Evolutionary conservation across 2,888 invertebrate species (phyloP).

Genomic region (Lithophane ornitopus): DNA sequence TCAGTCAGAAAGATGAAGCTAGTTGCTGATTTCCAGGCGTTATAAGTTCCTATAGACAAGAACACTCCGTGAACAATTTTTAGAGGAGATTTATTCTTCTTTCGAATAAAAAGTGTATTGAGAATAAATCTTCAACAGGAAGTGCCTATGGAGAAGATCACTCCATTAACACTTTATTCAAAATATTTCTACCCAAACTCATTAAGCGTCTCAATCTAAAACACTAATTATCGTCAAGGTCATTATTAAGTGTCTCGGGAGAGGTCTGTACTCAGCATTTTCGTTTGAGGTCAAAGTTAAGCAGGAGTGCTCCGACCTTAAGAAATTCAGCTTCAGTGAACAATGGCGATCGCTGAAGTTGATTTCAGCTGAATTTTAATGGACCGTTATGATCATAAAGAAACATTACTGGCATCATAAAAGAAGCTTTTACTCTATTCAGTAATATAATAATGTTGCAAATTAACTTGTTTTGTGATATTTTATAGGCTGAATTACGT

Average conservation of each 20-base stretch:
- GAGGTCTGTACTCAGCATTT: slow-evolving; percentile 31
- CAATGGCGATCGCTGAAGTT: slow-evolving; percentile 37
- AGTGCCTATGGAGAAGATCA: too few relatives aligned
- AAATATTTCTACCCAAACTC: not conserved
- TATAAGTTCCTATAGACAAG: too few relatives aligned
- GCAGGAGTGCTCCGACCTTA: slow-evolving; percentile 18
- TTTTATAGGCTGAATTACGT: not conserved
- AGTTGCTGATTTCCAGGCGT: not conserved
- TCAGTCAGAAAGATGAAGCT: not conserved
- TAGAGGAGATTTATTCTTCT: too few relatives aligned
- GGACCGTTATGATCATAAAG: slow-evolving; percentile 3
- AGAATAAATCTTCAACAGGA: too few relatives aligned
- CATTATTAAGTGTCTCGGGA: slow-evolving; percentile 19
- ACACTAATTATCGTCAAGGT: slow-evolving; percentile 23
- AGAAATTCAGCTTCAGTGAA: slow-evolving; percentile 34
- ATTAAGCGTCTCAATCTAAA: not conserved
- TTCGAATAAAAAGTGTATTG: too few relatives aligned
- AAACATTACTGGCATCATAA: not conserved
- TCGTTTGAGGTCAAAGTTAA: slow-evolving; percentile 39
- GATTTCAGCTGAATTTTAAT: slow-evolving; percentile 41
- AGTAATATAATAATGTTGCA: not conserved
- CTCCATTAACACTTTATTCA: not conserved
- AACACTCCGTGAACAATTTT: not conserved
- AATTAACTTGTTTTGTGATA: not conserved
- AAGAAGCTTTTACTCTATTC: slow-evolving; percentile 5